Conservation (phyloP, 2,113 vertebrate genomes). For the Psophia crepitans region DNA sequence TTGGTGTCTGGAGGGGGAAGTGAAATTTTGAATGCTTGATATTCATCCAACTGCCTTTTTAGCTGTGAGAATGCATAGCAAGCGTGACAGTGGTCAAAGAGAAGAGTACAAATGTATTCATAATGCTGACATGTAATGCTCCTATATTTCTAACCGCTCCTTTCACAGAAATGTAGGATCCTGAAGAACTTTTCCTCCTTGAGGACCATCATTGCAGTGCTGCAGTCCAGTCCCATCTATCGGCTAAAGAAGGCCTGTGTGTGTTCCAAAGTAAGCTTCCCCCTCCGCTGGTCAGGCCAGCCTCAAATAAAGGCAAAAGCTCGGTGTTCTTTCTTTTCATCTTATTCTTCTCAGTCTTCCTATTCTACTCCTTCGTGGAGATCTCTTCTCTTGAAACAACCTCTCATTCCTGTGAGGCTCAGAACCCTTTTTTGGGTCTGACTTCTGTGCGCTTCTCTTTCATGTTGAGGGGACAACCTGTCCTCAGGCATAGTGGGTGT, state of each 20-base stretch:
- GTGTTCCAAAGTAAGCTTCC: constrained; percentile 86
- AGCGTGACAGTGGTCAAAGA: constrained; percentile 48
- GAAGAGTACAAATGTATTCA: constrained; percentile 17
- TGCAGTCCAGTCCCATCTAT: constrained; percentile 94
- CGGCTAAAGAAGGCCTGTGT: constrained; percentile 88
- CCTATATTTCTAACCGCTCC: constrained; percentile 52
- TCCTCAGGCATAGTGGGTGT: background rate
- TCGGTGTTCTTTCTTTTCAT: background rate
- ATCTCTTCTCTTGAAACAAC: background rate
- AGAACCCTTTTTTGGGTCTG: background rate
- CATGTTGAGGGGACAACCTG: rapidly evolving
- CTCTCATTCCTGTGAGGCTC: background rate
- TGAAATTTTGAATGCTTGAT: constrained; percentile 46
- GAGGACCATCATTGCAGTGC: constrained; percentile 88
- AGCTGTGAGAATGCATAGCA: constrained; percentile 52
- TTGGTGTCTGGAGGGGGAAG: background rate
- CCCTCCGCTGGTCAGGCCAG: background rate
- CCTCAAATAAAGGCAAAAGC: background rate
- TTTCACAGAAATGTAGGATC: constrained; percentile 89
- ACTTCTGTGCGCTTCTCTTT: background rate
- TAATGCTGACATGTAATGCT: constrained; percentile 59
- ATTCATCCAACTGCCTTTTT: constrained; percentile 73
- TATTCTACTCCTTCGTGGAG: background rate
- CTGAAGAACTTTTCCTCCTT: constrained; percentile 96
- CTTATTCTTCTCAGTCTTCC: background rate